These are phyloP conservation scores for Pomacea canaliculata DNA, from an alignment of 2,888 invertebrate genomes.

Conservation along the genomic window DNA sequence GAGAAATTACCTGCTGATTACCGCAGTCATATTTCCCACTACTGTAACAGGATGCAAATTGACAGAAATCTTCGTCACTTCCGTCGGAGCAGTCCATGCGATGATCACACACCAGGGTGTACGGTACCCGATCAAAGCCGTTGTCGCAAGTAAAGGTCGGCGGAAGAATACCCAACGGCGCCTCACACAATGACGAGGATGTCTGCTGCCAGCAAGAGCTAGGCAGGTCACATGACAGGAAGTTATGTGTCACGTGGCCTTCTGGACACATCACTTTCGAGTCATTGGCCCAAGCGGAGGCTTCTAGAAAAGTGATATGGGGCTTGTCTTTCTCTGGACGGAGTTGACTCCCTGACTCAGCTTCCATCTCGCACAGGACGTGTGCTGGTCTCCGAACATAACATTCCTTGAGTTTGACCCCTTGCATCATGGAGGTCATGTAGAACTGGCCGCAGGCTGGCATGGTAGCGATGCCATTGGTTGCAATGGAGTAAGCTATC, in stretches of 20 bases:
- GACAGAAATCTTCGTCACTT: conserved; percentile 21
- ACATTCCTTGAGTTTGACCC: too few species aligned
- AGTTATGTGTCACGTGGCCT: conserved; percentile 21
- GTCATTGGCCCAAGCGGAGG: too few species aligned
- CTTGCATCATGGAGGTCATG: too few species aligned
- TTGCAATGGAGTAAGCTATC: too few species aligned
- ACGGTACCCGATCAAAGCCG: conserved; percentile 1
- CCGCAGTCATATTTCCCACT: neutral
- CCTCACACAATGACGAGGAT: neutral
- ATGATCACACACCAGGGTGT: conserved; percentile 22
- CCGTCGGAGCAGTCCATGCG: conserved; percentile 14
- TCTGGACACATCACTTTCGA: neutral
- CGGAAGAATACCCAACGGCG: neutral
- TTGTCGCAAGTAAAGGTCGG: conserved; percentile 6
- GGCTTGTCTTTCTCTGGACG: too few species aligned
- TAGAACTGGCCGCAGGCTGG: too few species aligned
- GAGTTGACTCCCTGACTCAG: too few species aligned
- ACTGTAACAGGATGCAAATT: neutral
- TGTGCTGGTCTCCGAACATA: too few species aligned
- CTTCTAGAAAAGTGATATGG: too few species aligned
- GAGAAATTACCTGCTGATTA: conserved; percentile 8
- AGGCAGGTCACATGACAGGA: conserved; percentile 17
- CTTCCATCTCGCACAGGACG: too few species aligned
- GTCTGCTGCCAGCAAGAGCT: conserved; percentile 9
- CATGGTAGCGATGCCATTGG: too few species aligned